Evolutionary conservation across 1,140 invertebrate genomes (phyloP), one percentile per base, ranked within the genome.

Genomic region (Pollicipes pollicipes): DNA sequence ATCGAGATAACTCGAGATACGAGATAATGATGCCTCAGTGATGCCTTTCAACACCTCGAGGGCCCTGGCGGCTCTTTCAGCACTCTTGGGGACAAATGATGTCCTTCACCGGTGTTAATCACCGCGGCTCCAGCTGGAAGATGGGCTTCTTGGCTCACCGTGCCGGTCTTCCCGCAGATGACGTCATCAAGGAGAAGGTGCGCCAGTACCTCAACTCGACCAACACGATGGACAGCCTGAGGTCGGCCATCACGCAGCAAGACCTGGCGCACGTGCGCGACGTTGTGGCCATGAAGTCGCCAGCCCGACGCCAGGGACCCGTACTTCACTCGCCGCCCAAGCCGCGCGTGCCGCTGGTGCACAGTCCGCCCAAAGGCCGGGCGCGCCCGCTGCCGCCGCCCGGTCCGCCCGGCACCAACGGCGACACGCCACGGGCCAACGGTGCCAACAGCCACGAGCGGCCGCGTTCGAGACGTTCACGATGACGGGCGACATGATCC

Each of bases 401-500:
- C 45, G 69, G 28, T 63, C 63, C 27, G 66, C 70, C 63, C 31
- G 69, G 45, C 10, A 70, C 68, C 30, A 70, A 70, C 69, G 67
- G 68, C 13, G 67, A 66, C 30, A 70, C 71, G 35, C 73, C 71
- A 30, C 67, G 70, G 26, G 66, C 72, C 10, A 68, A 68, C 28
- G 71, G 73, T 63, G 70, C 71, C 27, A 72, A 72, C 37, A 69
- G 28, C 32, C 68, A 63, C 13, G 28, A 73, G 70, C 74, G 73
- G 58, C 80, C 79, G 16, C 77, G 78, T 95, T 90, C 81, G 93
- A 96, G 81, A 90, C 92, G 29, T 96, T 92, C 82, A 91, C 95
- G 86, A 96, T 97, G 93, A 96, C 93, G n/a, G 93, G 93, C 17
- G 93, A 96, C 78, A 83, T 94, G 73, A 95, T 96, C 79, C 83